phyloP scores from a whole-genome alignment of 2,797 vertebrate genomes.

The Bradypodion pumilum region DNA sequence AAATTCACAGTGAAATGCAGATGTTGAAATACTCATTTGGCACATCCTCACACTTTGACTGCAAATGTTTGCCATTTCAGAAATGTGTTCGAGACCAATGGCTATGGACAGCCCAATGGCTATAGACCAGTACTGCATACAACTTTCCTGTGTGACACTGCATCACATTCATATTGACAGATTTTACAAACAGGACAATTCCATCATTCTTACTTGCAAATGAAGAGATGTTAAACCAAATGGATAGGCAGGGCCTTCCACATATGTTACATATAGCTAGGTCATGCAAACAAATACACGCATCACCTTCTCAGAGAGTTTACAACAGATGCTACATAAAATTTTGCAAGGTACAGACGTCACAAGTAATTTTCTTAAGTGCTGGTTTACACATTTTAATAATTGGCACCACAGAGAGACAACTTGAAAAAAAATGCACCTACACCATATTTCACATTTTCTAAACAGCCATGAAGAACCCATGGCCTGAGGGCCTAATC shows the following conservation, averaged over 20 bases:
- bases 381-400: constrained; percentile 5
- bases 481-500: background rate
- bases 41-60: constrained; percentile 5
- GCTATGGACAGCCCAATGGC: no score
- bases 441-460: background rate
- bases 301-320: constrained; percentile 22
- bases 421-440: background rate
- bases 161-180: background rate
- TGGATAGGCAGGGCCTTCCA: background rate
- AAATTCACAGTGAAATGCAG: constrained; percentile 14
- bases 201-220: background rate
- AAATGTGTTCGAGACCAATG: constrained; percentile 13
- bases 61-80: background rate
- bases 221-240: background rate
- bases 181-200: constrained; percentile 18
- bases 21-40: background rate
- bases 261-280: constrained; percentile 11
- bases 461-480: background rate
- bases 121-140: no score
- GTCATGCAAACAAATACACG: constrained; percentile 21
- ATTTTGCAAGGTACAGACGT: constrained; percentile 1
- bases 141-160: background rate
- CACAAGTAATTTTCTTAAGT: constrained; percentile 7
- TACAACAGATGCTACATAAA: constrained; percentile 19
- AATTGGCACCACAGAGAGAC: background rate